Evolutionary conservation across 2,113 vertebrate genomes (phyloP).

Genomic region (Agelaius tricolor): DNA sequence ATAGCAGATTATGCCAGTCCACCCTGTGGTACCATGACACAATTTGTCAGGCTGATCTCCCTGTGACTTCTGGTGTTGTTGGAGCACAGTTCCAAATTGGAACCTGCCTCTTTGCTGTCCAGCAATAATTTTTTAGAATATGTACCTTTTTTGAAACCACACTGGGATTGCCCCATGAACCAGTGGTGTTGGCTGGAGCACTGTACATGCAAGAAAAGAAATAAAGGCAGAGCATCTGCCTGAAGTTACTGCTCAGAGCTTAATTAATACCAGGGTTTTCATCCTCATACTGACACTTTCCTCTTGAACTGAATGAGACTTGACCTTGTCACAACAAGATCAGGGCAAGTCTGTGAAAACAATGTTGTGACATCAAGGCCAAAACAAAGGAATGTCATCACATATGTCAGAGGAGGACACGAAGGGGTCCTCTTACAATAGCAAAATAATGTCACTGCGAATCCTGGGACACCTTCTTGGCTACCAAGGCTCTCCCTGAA

Average conservation of each 20-base stretch:
- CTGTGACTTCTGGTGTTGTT: not conserved
- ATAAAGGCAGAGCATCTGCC: not conserved
- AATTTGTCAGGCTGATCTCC: not conserved
- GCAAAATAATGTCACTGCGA: not conserved
- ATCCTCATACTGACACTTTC: not conserved
- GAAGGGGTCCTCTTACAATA: not conserved
- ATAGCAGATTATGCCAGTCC: not conserved
- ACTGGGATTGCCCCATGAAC: not conserved
- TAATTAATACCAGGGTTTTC: constrained; percentile 16
- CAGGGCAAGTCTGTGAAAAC: not conserved
- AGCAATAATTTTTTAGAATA: not conserved
- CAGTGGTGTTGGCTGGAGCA: not conserved
- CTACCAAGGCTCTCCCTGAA: not conserved
- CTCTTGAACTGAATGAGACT: constrained; percentile 5
- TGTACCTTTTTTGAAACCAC: not conserved
- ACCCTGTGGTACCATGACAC: not conserved
- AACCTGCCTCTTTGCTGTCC: not conserved
- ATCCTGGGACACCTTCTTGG: not conserved
- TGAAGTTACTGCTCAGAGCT: not conserved
- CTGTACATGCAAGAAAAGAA: not conserved
- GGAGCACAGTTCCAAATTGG: not conserved
- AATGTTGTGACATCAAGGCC: constrained; percentile 36
- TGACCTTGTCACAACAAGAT: constrained; percentile 21
- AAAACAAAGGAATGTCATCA: constrained; percentile 9
- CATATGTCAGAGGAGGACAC: not conserved